Conservation (phyloP, 2,888 invertebrate species). For the Cremastinae sp. region DNA sequence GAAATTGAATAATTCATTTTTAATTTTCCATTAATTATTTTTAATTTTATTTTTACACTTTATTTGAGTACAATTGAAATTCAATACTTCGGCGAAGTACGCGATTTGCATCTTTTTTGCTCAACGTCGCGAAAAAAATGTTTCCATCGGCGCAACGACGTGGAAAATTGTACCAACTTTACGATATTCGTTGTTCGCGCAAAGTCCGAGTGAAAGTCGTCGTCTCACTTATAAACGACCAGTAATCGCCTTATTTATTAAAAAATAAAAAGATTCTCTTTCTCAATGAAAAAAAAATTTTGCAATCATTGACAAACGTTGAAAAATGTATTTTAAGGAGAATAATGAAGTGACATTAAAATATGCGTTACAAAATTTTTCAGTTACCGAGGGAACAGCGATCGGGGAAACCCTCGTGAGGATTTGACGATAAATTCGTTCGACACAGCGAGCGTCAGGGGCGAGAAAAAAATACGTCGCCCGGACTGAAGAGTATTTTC, state of each 20-base stretch:
- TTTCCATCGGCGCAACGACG: constrained; percentile 25
- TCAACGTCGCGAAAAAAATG: neutral
- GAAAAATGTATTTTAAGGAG: too few relatives aligned
- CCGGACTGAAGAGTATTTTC: constrained; percentile 5
- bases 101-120: neutral
- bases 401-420: neutral
- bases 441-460: neutral
- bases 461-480: neutral
- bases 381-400: too few relatives aligned
- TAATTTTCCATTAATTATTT: too few relatives aligned
- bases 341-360: too few relatives aligned
- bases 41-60: too few relatives aligned
- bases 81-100: too few relatives aligned
- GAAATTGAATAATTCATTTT: too few relatives aligned
- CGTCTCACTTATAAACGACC: constrained; percentile 15
- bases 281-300: too few relatives aligned
- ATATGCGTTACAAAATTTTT: too few relatives aligned
- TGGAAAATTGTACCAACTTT: constrained; percentile 44
- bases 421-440: constrained; percentile 6
- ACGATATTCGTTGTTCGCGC: neutral
- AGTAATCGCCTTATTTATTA: constrained; percentile 19
- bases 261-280: too few relatives aligned
- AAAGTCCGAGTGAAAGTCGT: constrained; percentile 44
- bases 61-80: too few relatives aligned
- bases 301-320: too few relatives aligned